These are phyloP conservation scores for Drymodes brunneopygia DNA, from an alignment of 2,113 vertebrate species.

Conservation along the genomic window DNA sequence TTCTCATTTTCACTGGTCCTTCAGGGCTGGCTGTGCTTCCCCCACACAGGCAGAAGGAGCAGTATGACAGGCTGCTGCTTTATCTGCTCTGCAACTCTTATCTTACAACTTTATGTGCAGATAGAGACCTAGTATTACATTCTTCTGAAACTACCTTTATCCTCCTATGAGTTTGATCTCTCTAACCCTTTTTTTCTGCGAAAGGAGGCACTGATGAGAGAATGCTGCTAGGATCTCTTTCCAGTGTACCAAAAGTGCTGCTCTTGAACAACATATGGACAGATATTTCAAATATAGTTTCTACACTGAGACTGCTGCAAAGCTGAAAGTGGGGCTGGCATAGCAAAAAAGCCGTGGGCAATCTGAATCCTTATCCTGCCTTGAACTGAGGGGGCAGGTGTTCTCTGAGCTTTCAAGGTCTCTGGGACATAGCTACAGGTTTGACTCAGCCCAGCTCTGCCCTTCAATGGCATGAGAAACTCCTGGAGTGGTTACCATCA, in stretches of 20 bases:
- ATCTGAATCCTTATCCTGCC: background rate
- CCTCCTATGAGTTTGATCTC: background rate
- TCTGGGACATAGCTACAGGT: background rate
- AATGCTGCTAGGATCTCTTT: background rate
- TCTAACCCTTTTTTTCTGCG: background rate
- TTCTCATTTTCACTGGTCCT: background rate
- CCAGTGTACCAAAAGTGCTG: background rate
- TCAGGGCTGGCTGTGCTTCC: background rate
- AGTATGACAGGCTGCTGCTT: background rate
- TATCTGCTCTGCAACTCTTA: background rate
- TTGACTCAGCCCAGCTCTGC: background rate
- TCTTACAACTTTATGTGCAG: background rate
- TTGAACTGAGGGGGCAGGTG: background rate
- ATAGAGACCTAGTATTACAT: background rate
- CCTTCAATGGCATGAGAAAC: background rate
- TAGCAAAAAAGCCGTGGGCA: accelerated
- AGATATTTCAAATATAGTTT: background rate
- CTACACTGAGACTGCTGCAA: background rate
- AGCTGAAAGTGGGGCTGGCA: background rate
- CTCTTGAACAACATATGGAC: background rate
- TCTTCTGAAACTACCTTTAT: background rate
- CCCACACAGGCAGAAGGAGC: background rate
- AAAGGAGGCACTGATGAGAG: background rate
- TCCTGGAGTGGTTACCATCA: background rate
- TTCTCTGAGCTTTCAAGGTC: background rate